phyloP scores from a whole-genome alignment of 2,888 invertebrate species.

The Nycteola revayana region DNA sequence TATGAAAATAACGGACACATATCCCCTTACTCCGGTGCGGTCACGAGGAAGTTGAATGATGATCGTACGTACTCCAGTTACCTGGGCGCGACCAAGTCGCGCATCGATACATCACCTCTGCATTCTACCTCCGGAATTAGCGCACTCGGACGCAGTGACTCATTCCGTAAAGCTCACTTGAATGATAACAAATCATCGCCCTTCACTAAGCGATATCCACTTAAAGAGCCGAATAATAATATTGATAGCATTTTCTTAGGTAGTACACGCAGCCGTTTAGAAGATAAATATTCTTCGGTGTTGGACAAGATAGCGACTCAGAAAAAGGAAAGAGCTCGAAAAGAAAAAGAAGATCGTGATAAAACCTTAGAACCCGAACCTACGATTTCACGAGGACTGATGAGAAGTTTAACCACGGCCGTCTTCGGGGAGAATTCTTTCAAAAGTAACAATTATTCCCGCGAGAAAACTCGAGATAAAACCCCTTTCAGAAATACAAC shows the following conservation, averaged over 20 bases:
- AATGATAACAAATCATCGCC: slow-evolving; percentile 74
- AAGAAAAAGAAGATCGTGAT: slow-evolving; percentile 83
- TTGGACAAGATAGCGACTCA: slow-evolving; percentile 86
- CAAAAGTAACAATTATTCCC: slow-evolving; percentile 78
- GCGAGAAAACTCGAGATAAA: slow-evolving; percentile 83
- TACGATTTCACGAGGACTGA: slow-evolving; percentile 70
- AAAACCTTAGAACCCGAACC: slow-evolving; percentile 86
- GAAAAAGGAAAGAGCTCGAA: slow-evolving; percentile 77
- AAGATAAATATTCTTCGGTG: slow-evolving; percentile 90
- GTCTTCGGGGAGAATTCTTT: slow-evolving; percentile 85
- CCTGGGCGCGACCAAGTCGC: slow-evolving; percentile 60
- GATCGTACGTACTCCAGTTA: slow-evolving; percentile 69
- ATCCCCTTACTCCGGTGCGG: slow-evolving; percentile 61
- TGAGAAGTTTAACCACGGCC: slow-evolving; percentile 88
- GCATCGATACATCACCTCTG: slow-evolving; percentile 67
- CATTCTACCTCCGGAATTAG: slow-evolving; percentile 61
- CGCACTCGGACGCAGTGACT: slow-evolving; percentile 69
- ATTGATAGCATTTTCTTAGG: slow-evolving; percentile 71
- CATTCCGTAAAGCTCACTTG: slow-evolving; percentile 70
- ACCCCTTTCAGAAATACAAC: slow-evolving; percentile 82
- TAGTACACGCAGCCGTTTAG: slow-evolving; percentile 85
- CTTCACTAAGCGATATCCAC: slow-evolving; percentile 66
- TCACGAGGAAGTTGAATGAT: slow-evolving; percentile 61
- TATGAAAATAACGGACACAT: slow-evolving; percentile 71
- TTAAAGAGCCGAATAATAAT: slow-evolving; percentile 74